These are phyloP conservation scores for Malachius bipustulatus DNA, from an alignment of 2,888 invertebrate genomes.

Conservation along the genomic window DNA sequence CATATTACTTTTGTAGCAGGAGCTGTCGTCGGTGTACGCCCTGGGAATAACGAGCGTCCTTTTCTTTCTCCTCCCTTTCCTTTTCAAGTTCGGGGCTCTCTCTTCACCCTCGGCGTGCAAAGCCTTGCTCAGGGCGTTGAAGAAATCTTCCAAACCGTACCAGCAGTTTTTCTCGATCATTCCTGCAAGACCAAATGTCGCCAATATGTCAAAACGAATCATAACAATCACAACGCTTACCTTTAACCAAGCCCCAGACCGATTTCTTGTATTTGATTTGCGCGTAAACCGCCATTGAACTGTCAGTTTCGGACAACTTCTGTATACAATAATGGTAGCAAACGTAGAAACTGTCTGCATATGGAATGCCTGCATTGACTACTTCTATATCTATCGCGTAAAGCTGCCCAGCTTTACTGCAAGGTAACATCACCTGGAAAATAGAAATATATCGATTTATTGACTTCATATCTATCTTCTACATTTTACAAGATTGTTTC, in stretches of 20 bases:
- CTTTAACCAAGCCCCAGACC: constrained; percentile 84
- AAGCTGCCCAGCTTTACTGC: constrained; percentile 71
- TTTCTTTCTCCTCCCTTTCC: constrained; percentile 35
- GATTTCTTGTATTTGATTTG: constrained; percentile 83
- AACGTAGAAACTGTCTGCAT: constrained; percentile 88
- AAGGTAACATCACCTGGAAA: constrained; percentile 66
- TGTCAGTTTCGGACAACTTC: constrained; percentile 50
- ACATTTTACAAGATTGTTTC: too few relatives aligned
- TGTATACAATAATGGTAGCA: constrained; percentile 79
- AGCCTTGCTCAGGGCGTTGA: constrained; percentile 52
- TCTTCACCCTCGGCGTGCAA: constrained; percentile 54
- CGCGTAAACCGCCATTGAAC: constrained; percentile 55
- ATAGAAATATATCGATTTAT: constrained; percentile 4
- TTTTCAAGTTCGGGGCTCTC: constrained; percentile 42
- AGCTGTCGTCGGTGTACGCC: too few relatives aligned
- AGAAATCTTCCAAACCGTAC: constrained; percentile 77
- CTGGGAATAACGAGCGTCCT: too few relatives aligned
- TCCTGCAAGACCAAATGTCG: constrained; percentile 41
- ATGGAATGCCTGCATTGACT: constrained; percentile 86
- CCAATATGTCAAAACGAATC: too few relatives aligned
- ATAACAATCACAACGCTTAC: constrained; percentile 35
- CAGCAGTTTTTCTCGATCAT: constrained; percentile 86
- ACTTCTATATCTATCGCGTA: constrained; percentile 84
- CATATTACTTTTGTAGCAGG: too few relatives aligned
- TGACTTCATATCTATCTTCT: too few relatives aligned